A percentile compares a stretch with the other conserved stretches of the same genome.
phyloP scores from a whole-genome alignment of 2,113 vertebrate genomes.

The Etheostoma cragini region DNA sequence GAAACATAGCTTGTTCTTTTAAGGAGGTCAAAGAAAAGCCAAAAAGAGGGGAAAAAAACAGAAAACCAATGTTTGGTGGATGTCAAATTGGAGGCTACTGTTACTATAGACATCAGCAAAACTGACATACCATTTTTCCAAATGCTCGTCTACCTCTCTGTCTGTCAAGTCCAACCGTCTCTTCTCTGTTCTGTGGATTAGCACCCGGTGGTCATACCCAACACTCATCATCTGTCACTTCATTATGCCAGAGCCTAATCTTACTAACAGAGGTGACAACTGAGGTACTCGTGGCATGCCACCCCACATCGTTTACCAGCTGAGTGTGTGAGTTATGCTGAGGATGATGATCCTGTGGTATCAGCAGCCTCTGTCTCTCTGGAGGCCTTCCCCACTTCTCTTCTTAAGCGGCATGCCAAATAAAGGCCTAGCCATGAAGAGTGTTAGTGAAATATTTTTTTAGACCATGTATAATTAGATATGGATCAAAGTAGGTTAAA shows the following conservation, averaged over 20 bases:
- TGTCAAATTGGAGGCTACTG: conserved; percentile 75
- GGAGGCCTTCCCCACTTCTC: conserved; percentile 29
- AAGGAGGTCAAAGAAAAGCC: conserved; percentile 80
- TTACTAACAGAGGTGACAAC: conserved; percentile 71
- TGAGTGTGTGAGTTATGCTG: conserved; percentile 62
- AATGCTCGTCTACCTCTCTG: conserved; percentile 32
- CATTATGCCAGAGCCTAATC: conserved; percentile 61
- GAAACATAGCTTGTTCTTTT: conserved; percentile 84
- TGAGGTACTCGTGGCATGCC: conserved; percentile 65
- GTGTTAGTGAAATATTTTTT: conserved; percentile 7
- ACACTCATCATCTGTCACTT: conserved; percentile 68
- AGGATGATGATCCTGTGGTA: conserved; percentile 58
- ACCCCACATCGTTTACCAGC: conserved; percentile 54
- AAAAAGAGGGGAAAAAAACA: conserved; percentile 63
- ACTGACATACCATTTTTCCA: conserved; percentile 65
- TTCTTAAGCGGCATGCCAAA: conserved; percentile 25
- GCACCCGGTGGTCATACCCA: conserved; percentile 55
- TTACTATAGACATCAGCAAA: conserved; percentile 77
- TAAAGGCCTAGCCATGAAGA: conserved; percentile 25
- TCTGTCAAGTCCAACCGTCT: conserved; percentile 20
- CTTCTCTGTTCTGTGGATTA: conserved; percentile 48
- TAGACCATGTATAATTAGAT: not conserved
- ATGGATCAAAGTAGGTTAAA: not conserved
- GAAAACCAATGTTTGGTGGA: conserved; percentile 74
- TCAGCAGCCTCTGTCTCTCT: conserved; percentile 44